Conservation (phyloP, 92 coral and sea anemone genomes). For the Actinostola sp. region DNA sequence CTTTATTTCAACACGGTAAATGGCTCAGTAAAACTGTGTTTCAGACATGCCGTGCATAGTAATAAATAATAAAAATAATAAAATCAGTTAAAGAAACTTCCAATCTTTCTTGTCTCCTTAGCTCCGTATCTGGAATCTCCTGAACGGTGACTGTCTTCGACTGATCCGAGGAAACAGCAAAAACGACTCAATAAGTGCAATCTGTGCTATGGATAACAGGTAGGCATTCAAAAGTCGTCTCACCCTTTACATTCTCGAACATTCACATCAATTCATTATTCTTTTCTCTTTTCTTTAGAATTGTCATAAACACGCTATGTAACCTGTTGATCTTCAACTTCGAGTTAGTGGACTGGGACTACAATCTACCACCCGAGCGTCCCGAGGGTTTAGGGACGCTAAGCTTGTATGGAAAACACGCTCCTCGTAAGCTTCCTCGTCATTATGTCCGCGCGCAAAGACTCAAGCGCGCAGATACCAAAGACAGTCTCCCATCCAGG, state of each 20-base stretch:
- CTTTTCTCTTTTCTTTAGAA: conserved; percentile 40
- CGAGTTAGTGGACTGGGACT: conserved; percentile 85
- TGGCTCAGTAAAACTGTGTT: not conserved
- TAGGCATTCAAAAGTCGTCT: conserved; percentile 23
- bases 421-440: conserved; percentile 82
- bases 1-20: not conserved
- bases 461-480: conserved; percentile 88
- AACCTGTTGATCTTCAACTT: conserved; percentile 93
- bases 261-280: not conserved
- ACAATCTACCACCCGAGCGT: conserved; percentile 87
- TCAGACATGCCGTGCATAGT: too few relatives aligned
- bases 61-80: too few relatives aligned
- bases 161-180: conserved; percentile 97
- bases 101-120: not conserved
- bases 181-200: conserved; percentile 82
- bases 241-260: not conserved
- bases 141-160: conserved; percentile 94
- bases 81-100: too few relatives aligned
- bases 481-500: conserved; percentile 81
- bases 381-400: conserved; percentile 88
- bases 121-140: conserved; percentile 95
- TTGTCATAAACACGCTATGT: conserved; percentile 93
- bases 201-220: conserved; percentile 85
- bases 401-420: conserved; percentile 68
- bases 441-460: conserved; percentile 94